These are phyloP conservation scores for Fulmarus glacialis DNA, from an alignment of 2,113 vertebrate genomes.

Conservation along the genomic window DNA sequence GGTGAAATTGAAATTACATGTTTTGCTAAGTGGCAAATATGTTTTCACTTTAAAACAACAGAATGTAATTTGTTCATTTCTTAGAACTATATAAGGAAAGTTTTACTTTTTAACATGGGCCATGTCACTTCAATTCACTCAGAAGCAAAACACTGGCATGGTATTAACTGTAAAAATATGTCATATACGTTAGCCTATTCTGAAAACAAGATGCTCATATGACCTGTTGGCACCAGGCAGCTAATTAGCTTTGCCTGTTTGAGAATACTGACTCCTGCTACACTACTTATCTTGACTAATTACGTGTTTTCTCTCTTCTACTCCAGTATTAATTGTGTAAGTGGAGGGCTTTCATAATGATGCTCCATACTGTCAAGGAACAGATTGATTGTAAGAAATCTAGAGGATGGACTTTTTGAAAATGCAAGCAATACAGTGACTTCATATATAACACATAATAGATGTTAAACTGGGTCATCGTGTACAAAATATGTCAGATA, in stretches of 20 bases:
- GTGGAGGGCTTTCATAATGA: not conserved
- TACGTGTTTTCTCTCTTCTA: not conserved
- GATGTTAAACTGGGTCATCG: not conserved
- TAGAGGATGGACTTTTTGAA: not conserved
- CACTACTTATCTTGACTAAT: slow-evolving; percentile 11
- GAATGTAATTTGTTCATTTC: slow-evolving; percentile 1
- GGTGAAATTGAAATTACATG: slow-evolving; percentile 5
- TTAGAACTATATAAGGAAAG: not conserved
- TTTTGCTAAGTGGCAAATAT: slow-evolving; percentile 8
- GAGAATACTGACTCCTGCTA: slow-evolving; percentile 12
- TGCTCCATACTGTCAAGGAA: not conserved
- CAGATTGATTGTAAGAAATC: not conserved
- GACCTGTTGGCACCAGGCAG: not conserved
- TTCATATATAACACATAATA: not conserved
- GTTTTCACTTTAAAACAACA: slow-evolving; percentile 3
- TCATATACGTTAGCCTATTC: not conserved
- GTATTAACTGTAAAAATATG: slow-evolving; percentile 12
- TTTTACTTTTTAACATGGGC: not conserved
- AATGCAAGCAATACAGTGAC: not conserved
- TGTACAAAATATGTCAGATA: not conserved
- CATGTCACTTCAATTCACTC: not conserved
- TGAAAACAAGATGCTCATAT: not conserved
- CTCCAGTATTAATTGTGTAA: not conserved
- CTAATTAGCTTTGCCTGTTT: slow-evolving; percentile 34
- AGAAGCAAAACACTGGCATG: not conserved